These are phyloP conservation scores for Dynastes tityus DNA, from an alignment of 2,888 invertebrate genomes.

Conservation along the genomic window DNA sequence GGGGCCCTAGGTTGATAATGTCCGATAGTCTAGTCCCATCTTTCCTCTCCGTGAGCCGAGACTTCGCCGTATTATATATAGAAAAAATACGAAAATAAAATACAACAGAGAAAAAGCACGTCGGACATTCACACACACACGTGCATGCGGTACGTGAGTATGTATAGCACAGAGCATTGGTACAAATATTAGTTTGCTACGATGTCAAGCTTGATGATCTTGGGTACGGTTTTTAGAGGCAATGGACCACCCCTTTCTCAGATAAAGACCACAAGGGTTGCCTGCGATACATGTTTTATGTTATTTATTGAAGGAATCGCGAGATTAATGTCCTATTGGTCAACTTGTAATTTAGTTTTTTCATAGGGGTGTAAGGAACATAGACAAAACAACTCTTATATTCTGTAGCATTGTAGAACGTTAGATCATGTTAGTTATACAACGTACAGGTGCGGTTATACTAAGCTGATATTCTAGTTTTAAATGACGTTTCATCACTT, in stretches of 20 bases:
- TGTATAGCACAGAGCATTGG: constrained; percentile 52
- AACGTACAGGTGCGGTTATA: too few species aligned
- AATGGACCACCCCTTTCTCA: constrained; percentile 11
- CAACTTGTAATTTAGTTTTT: neutral
- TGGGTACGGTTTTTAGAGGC: neutral
- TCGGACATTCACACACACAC: constrained; percentile 43
- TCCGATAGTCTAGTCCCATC: constrained; percentile 69
- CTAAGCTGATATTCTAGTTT: too few species aligned
- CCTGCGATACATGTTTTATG: constrained; percentile 10
- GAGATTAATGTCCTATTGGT: neutral
- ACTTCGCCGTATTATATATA: constrained; percentile 29
- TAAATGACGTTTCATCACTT: too few species aligned
- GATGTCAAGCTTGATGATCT: constrained; percentile 47
- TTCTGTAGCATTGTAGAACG: too few species aligned
- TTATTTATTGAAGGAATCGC: constrained; percentile 24
- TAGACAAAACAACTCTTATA: neutral
- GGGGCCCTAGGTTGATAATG: constrained; percentile 70
- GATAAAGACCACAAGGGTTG: neutral
- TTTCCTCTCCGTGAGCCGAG: constrained; percentile 22
- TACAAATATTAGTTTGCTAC: constrained; percentile 56
- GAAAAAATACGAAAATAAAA: constrained; percentile 38
- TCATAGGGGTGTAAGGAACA: neutral
- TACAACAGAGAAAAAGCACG: constrained; percentile 16
- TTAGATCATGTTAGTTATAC: too few species aligned
- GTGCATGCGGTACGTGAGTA: constrained; percentile 17